Evolutionary conservation across 2,888 invertebrate species (phyloP).

Genomic region (Geophilus truncorum): DNA sequence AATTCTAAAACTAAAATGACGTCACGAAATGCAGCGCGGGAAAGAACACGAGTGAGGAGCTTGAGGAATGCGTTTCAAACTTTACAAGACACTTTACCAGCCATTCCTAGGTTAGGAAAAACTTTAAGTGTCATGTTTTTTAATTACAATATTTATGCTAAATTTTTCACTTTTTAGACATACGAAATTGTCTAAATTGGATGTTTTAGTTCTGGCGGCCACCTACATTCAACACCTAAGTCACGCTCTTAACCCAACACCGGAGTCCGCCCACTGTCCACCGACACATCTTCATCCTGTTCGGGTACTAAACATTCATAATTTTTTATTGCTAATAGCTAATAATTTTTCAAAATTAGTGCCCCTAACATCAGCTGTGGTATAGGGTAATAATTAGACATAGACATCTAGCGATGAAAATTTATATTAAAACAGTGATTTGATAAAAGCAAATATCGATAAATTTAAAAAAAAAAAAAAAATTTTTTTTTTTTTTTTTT

Average conservation of each 20-base stretch:
- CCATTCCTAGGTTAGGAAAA: slow-evolving; percentile 30
- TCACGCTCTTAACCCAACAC: slow-evolving; percentile 24
- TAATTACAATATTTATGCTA: background rate
- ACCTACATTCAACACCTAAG: slow-evolving; percentile 87
- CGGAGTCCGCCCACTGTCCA: background rate
- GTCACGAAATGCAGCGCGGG: slow-evolving; percentile 36
- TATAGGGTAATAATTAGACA: too few species aligned
- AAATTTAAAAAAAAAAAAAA: background rate
- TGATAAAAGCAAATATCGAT: too few species aligned
- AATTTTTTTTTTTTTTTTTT: background rate
- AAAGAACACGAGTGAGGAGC: slow-evolving; percentile 35
- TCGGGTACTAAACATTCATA: background rate
- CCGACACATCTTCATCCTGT: slow-evolving; percentile 27
- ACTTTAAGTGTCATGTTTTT: too few species aligned
- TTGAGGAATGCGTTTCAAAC: slow-evolving; percentile 33
- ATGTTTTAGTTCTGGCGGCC: slow-evolving; percentile 83
- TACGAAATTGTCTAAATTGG: slow-evolving; percentile 89
- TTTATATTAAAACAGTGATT: too few species aligned
- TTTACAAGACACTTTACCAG: slow-evolving; percentile 35
- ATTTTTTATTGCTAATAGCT: too few species aligned
- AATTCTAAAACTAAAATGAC: background rate
- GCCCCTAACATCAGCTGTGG: too few species aligned
- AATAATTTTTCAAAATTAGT: too few species aligned
- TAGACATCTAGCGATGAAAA: too few species aligned
- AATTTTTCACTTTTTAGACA: slow-evolving; percentile 46